Evolutionary conservation across 2,113 vertebrate species (phyloP), one percentile per base, ranked within the genome.

Genomic region (Lutjanus erythropterus): DNA sequence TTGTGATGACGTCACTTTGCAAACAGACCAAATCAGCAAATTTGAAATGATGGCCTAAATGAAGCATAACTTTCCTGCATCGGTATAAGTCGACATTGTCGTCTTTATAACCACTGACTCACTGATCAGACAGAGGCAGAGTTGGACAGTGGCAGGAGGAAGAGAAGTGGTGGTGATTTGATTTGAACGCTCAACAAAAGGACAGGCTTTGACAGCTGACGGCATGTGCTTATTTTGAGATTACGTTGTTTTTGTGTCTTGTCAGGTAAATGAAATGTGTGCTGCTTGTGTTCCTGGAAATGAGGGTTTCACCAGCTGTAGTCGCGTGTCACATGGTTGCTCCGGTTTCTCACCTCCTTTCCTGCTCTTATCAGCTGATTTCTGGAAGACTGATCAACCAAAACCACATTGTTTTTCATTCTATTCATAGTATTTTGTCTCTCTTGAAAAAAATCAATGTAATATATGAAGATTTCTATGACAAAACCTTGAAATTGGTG

Each of bases 211-310:
- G 37, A 29, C 10, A 19, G 50, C 6, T 18, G 7, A 27, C 42
- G n/a, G 46, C 14, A 11, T 5, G 14, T 41, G 37, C 35, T 53
- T 21, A 41, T 23, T 31, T 50, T 31, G 9, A 50, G 39, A 33
- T 9, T 2, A 14, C 33, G 6, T 15, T 15, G 9, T 27, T 60
- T 42, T 25, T 12, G 19, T 39, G 42, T 59, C 5, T 4, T n/a
- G n/a, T n/a, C 21, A 16, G 47, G 41, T 61, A 25, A 52, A 61
- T 37, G 5, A 21, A n/a, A n/a, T n/a, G 2, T 4, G 47, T 11
- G n/a, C 0, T 14, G 11, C 5, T 7, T 11, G 4, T 10, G 0
- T 9, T 35, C 1, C 18, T 19, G 3, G 27, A 8, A 2, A 11
- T 42, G 25, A 14, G 15, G 16, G 6, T 33, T 9, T 49, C 35